Percentiles rank a stretch among this genome's conserved stretches.
phyloP scores from a whole-genome alignment of 2,888 invertebrate genomes.

The Argyresthia goedartella region DNA sequence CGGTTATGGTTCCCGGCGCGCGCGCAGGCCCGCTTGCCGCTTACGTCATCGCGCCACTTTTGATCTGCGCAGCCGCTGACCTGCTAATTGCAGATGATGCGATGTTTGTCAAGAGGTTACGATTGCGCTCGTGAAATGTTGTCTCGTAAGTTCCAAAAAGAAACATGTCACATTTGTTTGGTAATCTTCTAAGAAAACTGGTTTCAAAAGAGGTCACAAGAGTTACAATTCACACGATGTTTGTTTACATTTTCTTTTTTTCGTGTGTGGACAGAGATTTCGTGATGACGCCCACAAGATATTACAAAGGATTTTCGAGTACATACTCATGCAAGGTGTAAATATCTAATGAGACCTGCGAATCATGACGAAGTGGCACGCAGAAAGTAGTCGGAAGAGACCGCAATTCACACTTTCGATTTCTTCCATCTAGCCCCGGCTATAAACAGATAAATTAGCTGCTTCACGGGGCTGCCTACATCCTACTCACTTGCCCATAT shows the following conservation, averaged over 20 bases:
- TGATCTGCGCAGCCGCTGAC: constrained; percentile 35
- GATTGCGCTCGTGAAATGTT: constrained; percentile 34
- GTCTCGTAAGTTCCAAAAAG: constrained; percentile 19
- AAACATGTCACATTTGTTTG: constrained; percentile 1
- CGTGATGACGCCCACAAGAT: background rate
- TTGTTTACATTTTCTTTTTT: no score
- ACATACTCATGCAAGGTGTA: constrained; percentile 2
- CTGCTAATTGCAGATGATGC: constrained; percentile 49
- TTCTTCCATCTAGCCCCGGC: constrained; percentile 23
- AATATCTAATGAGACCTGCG: constrained; percentile 9
- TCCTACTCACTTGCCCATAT: background rate
- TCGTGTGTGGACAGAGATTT: background rate
- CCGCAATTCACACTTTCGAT: constrained; percentile 37
- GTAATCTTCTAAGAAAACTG: background rate
- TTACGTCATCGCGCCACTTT: constrained; percentile 52
- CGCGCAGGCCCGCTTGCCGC: constrained; percentile 27
- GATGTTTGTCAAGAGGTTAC: constrained; percentile 35
- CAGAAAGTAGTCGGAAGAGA: constrained; percentile 24
- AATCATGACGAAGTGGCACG: constrained; percentile 24
- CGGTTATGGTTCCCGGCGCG: constrained; percentile 16
- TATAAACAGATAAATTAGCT: background rate
- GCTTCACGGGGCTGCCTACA: background rate
- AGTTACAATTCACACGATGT: constrained; percentile 1
- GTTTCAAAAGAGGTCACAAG: constrained; percentile 40
- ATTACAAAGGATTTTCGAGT: background rate